Conservation (phyloP, 2,888 invertebrate genomes). For the Chrysina gloriosa region DNA sequence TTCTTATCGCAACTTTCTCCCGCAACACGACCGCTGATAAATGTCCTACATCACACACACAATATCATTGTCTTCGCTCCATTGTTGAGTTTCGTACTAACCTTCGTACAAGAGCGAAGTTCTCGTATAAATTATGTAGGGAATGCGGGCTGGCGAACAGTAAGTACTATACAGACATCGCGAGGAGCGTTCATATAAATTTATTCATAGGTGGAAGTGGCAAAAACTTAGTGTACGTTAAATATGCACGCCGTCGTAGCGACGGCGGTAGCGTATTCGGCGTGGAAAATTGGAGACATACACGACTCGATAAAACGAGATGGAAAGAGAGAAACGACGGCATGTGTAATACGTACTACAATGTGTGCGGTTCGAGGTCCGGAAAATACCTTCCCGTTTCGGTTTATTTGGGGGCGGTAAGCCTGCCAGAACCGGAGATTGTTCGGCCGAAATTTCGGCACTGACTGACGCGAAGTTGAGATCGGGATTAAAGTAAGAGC, state of each 20-base stretch:
- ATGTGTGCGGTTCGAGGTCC: constrained; percentile 16
- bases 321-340: background rate
- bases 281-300: too few species aligned
- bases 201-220: constrained; percentile 34
- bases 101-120: background rate
- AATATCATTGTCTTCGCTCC: constrained; percentile 9
- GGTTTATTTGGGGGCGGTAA: constrained; percentile 10
- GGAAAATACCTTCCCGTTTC: background rate
- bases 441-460: constrained; percentile 23
- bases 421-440: constrained; percentile 17
- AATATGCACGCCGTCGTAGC: background rate
- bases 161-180: background rate
- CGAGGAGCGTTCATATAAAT: constrained; percentile 2
- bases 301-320: too few species aligned
- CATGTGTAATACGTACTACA: constrained; percentile 4
- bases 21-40: background rate
- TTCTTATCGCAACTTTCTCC: background rate
- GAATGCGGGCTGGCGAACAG: constrained; percentile 16
- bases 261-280: too few species aligned
- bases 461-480: constrained; percentile 14
- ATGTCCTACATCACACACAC: background rate
- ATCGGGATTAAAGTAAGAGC: constrained; percentile 19
- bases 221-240: constrained; percentile 27
- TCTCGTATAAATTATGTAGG: constrained; percentile 13
- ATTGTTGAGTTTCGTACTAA: background rate